Conservation (phyloP, 2,113 vertebrate species). For the Pelecanoides urinatrix region DNA sequence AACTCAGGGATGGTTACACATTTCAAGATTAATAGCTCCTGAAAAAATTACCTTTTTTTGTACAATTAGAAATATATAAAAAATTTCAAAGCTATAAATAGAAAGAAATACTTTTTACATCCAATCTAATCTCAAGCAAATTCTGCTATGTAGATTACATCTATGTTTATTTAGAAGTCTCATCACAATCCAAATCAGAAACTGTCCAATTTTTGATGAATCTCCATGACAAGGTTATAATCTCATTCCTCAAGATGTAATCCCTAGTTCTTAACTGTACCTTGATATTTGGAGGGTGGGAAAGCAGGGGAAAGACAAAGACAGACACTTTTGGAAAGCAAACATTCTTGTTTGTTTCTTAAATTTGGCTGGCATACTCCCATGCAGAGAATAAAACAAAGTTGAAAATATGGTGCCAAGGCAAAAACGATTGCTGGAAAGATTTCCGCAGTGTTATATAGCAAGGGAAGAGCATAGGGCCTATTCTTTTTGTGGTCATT, state of each 20-base stretch:
- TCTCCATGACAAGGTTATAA: background rate
- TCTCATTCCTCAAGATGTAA: background rate
- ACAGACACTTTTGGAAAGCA: background rate
- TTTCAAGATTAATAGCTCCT: background rate
- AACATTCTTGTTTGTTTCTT: background rate
- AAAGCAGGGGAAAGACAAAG: background rate
- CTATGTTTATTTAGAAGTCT: background rate
- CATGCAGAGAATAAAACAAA: background rate
- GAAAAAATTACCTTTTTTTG: background rate
- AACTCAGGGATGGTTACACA: background rate
- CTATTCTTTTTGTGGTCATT: constrained; percentile 3
- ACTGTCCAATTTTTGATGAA: background rate
- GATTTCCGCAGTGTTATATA: background rate
- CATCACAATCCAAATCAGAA: background rate
- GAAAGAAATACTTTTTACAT: background rate
- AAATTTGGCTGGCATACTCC: background rate
- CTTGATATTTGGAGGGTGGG: background rate
- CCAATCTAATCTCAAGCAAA: background rate
- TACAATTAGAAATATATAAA: background rate
- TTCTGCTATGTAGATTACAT: background rate
- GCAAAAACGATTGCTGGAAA: background rate
- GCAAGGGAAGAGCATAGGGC: background rate
- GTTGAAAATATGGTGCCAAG: background rate
- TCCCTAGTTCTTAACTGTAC: background rate
- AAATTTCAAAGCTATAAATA: background rate